Evolutionary conservation across 2,113 vertebrate species (phyloP), one percentile per base, ranked within the genome.

Genomic region (Otus sunia): DNA sequence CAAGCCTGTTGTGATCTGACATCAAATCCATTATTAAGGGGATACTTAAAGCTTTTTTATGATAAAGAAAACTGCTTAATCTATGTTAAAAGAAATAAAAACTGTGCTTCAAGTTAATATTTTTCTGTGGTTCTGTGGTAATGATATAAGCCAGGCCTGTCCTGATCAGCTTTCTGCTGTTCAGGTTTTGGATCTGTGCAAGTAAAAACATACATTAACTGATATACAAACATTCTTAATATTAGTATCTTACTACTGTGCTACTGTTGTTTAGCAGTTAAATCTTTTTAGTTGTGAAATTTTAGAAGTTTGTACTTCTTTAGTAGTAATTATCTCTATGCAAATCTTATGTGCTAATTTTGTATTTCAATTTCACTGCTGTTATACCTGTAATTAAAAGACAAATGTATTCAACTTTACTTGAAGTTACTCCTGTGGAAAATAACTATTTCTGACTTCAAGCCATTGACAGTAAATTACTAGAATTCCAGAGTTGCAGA

Each of bases 11-110:
- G 77, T 95, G 95, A 91, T 85, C 63, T 37, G 47, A 93, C 17
- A 0, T 96, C 76, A 84, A 92, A 96, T 87, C 36, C 53, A 84
- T 93, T 90, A 53, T 91, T 96, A 96, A 92, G 95, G 96, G 96
- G 96, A 97, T 96, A 97, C 72, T 91, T 95, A 91, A 95, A 94
- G 90, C 84, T 94, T 95, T 96, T 96, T 94, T 81, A 77, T 92
- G 2, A 85, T 89, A 23, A 88, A 74, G 60, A 94, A 78, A 16
- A 14, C 17, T 91, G 90, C 91, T 87, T 96, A 95, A 92, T 87
- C 89, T 90, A 75, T 95, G 91, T 94, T 97, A 78, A 97, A 90
- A 88, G n/a, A 93, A 97, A 97, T 97, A 96, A 97, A 97, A 96
- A 85, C 87, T 94, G 82, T 96, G 84, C 87, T 96, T 95, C 80